Percentiles rank a stretch among this genome's conserved stretches.
phyloP scores from a whole-genome alignment of 2,797 vertebrate species.

The Pyrocephalus nanus region DNA sequence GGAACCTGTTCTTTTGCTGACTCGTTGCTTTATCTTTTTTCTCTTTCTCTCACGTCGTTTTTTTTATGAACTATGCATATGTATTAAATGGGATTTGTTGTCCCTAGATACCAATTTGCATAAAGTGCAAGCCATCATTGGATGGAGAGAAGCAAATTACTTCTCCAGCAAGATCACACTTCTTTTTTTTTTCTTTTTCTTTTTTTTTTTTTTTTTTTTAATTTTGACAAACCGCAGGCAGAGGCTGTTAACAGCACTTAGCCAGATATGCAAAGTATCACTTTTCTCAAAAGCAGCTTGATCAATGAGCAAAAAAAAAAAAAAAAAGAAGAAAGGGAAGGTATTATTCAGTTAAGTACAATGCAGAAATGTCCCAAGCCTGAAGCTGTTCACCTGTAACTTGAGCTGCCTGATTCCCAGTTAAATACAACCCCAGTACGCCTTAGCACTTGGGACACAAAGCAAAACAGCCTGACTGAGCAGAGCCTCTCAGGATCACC shows the following conservation, averaged over 20 bases:
- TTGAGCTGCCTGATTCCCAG: background rate
- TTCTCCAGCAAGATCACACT: slow-evolving; percentile 94
- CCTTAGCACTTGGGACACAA: background rate
- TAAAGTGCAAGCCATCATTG: slow-evolving; percentile 99
- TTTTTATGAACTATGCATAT: slow-evolving; percentile 94
- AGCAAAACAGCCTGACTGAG: background rate
- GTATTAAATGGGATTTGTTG: slow-evolving; percentile 98
- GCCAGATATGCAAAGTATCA: slow-evolving; percentile 93
- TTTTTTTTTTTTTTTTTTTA: slow-evolving; percentile 76
- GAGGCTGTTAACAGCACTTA: slow-evolving; percentile 96
- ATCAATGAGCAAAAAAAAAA: slow-evolving; percentile 81
- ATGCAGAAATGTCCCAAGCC: slow-evolving; percentile 49
- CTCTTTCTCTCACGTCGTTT: slow-evolving; percentile 80
- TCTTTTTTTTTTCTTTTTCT: slow-evolving; percentile 78
- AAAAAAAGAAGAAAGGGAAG: background rate
- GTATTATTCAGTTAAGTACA: slow-evolving; percentile 83
- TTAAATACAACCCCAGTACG: background rate
- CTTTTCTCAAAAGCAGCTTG: slow-evolving; percentile 87
- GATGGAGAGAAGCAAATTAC: slow-evolving; percentile 99
- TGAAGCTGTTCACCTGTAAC: slow-evolving; percentile 49
- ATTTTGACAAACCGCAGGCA: slow-evolving; percentile 88
- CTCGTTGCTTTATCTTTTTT: slow-evolving; percentile 85
- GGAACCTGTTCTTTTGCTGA: slow-evolving; percentile 85
- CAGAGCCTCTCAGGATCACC: slow-evolving; percentile 49
- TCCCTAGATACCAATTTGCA: slow-evolving; percentile 99